Percentiles rank a stretch among this genome's conserved stretches.
Conservation (phyloP, 2,888 invertebrate genomes). For the Pandemis corylana region DNA sequence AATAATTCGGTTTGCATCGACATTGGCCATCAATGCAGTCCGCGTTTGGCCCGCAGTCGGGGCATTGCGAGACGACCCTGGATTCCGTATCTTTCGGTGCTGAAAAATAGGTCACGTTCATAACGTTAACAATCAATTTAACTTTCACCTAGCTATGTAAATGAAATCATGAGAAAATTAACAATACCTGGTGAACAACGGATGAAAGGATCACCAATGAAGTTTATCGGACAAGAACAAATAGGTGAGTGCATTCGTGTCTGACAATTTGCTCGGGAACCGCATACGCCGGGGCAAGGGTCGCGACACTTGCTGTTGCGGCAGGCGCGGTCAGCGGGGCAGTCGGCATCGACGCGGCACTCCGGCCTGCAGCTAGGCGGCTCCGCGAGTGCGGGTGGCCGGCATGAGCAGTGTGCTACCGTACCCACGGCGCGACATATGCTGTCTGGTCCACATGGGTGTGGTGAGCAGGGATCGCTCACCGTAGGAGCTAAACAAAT, state of each 20-base stretch:
- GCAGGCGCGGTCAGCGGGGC: conserved; percentile 87
- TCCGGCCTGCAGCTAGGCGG: conserved; percentile 92
- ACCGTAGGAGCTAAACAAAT: conserved; percentile 59
- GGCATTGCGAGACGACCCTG: conserved; percentile 83
- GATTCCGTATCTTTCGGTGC: conserved; percentile 64
- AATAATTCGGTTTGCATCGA: conserved; percentile 87
- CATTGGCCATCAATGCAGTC: conserved; percentile 89
- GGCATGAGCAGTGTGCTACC: conserved; percentile 89
- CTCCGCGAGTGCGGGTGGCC: conserved; percentile 87
- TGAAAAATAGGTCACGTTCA: conserved; percentile 44
- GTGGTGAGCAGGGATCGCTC: conserved; percentile 86
- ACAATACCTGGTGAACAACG: conserved; percentile 86
- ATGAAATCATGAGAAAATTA: neutral
- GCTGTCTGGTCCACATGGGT: conserved; percentile 90
- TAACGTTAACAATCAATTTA: neutral
- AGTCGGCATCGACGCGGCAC: conserved; percentile 89
- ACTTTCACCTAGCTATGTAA: neutral
- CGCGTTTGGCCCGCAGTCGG: conserved; percentile 91
- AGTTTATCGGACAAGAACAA: conserved; percentile 88
- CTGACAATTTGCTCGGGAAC: conserved; percentile 89
- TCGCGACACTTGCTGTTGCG: conserved; percentile 87
- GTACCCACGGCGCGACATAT: conserved; percentile 87
- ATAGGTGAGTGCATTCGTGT: conserved; percentile 91
- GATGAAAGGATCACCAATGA: conserved; percentile 90
- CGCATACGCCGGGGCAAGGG: conserved; percentile 92